These are phyloP conservation scores for Corynorhinus townsendii DNA, from an alignment of 2,113 vertebrate species.

Conservation along the genomic window DNA sequence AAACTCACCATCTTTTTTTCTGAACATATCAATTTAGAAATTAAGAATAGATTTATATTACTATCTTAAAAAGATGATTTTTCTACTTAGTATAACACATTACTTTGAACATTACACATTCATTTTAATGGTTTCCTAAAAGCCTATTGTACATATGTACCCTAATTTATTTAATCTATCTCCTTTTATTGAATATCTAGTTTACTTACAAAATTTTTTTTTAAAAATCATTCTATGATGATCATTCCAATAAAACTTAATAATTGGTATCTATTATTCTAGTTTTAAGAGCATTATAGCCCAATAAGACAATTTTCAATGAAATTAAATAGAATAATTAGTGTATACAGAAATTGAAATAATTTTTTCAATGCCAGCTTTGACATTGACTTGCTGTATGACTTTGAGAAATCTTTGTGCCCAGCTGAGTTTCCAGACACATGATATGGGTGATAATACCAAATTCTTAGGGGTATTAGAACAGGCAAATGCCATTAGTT, in stretches of 20 bases:
- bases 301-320: not conserved
- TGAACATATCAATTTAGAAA: not conserved
- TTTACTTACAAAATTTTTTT: not conserved
- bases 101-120: not conserved
- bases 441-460: not conserved
- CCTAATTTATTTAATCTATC: not conserved
- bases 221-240: not conserved
- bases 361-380: not conserved
- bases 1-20: not conserved
- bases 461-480: not conserved
- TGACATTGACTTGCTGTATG: not conserved
- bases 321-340: not conserved
- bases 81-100: not conserved
- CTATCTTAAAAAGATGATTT: not conserved
- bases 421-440: not conserved
- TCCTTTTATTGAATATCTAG: not conserved
- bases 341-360: not conserved
- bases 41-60: not conserved
- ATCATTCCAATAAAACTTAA: not conserved
- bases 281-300: not conserved
- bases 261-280: not conserved
- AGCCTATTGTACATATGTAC: not conserved
- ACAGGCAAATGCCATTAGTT: slow-evolving; percentile 35
- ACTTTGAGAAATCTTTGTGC: not conserved
- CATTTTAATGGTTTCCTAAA: not conserved